Evolutionary conservation across 2,797 vertebrate species (phyloP), one percentile per base, ranked within the genome.

Genomic region (Agapornis canus): DNA sequence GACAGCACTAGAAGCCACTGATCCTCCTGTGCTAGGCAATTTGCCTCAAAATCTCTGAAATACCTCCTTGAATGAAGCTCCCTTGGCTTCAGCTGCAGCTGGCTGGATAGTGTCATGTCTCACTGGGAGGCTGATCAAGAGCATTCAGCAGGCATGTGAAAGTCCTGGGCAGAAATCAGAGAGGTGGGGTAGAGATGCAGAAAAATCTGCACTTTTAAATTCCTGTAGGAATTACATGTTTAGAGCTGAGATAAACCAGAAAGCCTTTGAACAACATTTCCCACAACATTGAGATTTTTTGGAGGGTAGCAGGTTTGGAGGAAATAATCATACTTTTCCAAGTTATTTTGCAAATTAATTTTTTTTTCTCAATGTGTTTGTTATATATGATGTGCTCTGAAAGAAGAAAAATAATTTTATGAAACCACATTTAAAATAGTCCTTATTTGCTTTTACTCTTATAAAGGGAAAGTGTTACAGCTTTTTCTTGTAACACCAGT

Each of bases 401-500:
- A 89, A 83, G 64, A 72, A 29, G 19, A 86, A 72, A 52, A 65
- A 23, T 19, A 40, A 48, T 13, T 15, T 48, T 85, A 35, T 6
- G 22, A 57, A 86, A 77, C 18, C 3, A 1, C 37, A 20, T 57
- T 92, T 73, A 63, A 47, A 86, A 51, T 27, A 70, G 23, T 69
- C 39, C 11, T 22, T 69, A 76, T 65, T 82, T 82, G 56, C 56
- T 87, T 89, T 73, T 82, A 39, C 51, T 81, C 20, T 84, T 87
- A 89, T 56, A 47, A 75, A 45, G 59, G 42, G 59, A 23, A 80
- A 60, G 37, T 0, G 3, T 83, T 86, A 48, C 54, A 68, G 26
- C 48, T 89, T 78, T 26, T 6, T 70, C 57, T 29, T 68, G 49
- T 76, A 45, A 27, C 78, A 78, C 3, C 43, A 35, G 18, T 57